Evolutionary conservation across 1,140 invertebrate species (phyloP), one percentile per base, ranked within the genome.

Genomic region (Euborellia annulipes): DNA sequence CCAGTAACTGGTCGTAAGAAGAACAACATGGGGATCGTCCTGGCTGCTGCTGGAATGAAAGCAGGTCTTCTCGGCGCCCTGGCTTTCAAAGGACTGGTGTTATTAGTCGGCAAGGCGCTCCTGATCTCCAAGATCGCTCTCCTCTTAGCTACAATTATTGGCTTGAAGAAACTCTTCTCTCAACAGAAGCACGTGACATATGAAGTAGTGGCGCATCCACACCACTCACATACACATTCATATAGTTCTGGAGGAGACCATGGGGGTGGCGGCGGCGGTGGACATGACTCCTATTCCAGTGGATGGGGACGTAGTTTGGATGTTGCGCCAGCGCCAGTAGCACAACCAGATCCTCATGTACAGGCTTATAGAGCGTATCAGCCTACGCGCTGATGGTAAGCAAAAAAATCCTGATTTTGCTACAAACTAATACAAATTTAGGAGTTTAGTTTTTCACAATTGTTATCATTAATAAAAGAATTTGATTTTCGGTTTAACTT

Each of bases 51-150:
- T 21, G 78, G 78, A 0, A 67, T 85, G 62, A 87, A 87, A 58
- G 72, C 83, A 18, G 84, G 80, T 55, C 68, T 87, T 38, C 71
- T 86, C 7, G 83, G 79, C 22, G 79, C 80, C 30, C 54, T 87
- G 11, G 75, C 82, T 1, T 80, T 86, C 58, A 86, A 86, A 54
- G 83, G 77, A 7, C 63, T 87, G 1, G 78, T 79, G n/a, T 62
- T 87, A 3, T 69, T 87, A 21, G 82, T 85, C 3, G 82, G 82
- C 52, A 86, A 87, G 63, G 84, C 84, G 20, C 67, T 87, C 0
- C 71, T 86, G 1, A 73, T 87, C 6, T 82, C 80, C 41, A 87
- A 87, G 68, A 76, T 86, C 34, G 83, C 84, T 1, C 68, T 87
- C 3, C 67, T 86, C 0, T 57, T 86, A 9, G 80, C 82, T 1